Evolutionary conservation across 2,797 vertebrate genomes (phyloP), one percentile per base, ranked within the genome.

Genomic region (Lacerta bilineata): DNA sequence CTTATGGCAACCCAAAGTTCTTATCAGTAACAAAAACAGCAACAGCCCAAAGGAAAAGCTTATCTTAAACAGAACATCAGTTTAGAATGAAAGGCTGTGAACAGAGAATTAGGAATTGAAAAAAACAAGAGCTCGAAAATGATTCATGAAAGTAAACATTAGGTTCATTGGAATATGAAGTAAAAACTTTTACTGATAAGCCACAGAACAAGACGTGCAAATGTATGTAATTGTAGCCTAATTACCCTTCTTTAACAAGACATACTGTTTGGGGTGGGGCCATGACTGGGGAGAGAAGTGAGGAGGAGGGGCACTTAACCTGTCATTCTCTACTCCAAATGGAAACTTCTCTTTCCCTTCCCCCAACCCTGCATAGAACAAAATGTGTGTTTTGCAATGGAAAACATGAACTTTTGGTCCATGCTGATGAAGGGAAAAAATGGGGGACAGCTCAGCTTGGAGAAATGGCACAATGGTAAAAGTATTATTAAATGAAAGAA

Each of bases 1-100:
- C 13, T 87, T 81, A 85, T 88, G 46, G 82, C 61, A 93, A 84
- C 1, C 77, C 50, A 61, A 59, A 72, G 18, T n/a, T 25, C n/a
- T 78, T 83, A 55, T 88, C 75, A 36, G 84, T 82, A 59, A 61
- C 13, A 61, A 72, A 88, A 85, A 81, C 25, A 9, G 59, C 46
- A 90, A 55, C 20, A 78, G 36, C 36, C 39, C 18, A 27, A 43
- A 59, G 71, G 20, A 76, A 10, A 69, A n/a, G 41, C 83, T 90
- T 46, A 84, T 39, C 84, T n/a, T 33, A n/a, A 71, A 1, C 39
- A 69, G 15, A 36, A 86, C 74, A 83, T 55, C 55, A 89, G 87
- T 75, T 61, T 61, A 4, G 88, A 75, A 84, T 66, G 77, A 83
- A 46, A 82, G 75, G 68, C 15, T 33, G 39, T 33, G 29, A 66